Evolutionary conservation across 1,140 invertebrate species (phyloP).

Genomic region (Conopomorpha cramerella): DNA sequence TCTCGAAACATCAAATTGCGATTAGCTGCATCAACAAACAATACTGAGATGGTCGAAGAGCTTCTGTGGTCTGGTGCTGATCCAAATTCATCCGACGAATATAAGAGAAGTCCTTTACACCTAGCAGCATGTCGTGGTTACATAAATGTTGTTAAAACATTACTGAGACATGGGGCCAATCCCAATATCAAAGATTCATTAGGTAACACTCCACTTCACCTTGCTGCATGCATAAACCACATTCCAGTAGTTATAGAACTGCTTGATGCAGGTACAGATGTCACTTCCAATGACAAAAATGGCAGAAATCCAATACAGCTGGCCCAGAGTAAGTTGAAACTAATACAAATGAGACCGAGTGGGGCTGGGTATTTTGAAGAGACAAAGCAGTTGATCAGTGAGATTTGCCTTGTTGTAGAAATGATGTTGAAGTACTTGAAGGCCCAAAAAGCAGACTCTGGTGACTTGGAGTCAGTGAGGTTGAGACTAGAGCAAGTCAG

Average conservation of each 20-base stretch:
- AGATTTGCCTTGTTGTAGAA: slow-evolving; percentile 69
- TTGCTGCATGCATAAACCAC: slow-evolving; percentile 83
- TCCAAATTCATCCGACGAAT: slow-evolving; percentile 75
- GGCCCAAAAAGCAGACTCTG: slow-evolving; percentile 65
- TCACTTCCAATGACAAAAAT: slow-evolving; percentile 71
- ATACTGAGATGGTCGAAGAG: slow-evolving; percentile 68
- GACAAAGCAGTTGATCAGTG: slow-evolving; percentile 65
- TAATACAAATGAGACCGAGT: slow-evolving; percentile 65
- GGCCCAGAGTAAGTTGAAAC: slow-evolving; percentile 78
- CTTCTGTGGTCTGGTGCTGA: slow-evolving; percentile 72
- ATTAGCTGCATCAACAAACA: slow-evolving; percentile 75
- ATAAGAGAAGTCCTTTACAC: slow-evolving; percentile 80
- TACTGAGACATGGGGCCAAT: slow-evolving; percentile 81
- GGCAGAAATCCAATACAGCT: slow-evolving; percentile 82
- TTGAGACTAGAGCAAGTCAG: slow-evolving; percentile 60
- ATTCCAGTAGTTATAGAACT: slow-evolving; percentile 80
- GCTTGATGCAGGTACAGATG: slow-evolving; percentile 80
- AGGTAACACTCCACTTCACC: slow-evolving; percentile 86
- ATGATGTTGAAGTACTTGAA: slow-evolving; percentile 74
- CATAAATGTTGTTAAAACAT: slow-evolving; percentile 73
- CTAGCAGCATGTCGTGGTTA: slow-evolving; percentile 84
- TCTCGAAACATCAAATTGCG: no score
- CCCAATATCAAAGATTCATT: slow-evolving; percentile 83
- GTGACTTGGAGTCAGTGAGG: slow-evolving; percentile 64
- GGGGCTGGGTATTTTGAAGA: slow-evolving; percentile 60